phyloP scores from a whole-genome alignment of 2,888 invertebrate species.

The Drosophila differens region DNA sequence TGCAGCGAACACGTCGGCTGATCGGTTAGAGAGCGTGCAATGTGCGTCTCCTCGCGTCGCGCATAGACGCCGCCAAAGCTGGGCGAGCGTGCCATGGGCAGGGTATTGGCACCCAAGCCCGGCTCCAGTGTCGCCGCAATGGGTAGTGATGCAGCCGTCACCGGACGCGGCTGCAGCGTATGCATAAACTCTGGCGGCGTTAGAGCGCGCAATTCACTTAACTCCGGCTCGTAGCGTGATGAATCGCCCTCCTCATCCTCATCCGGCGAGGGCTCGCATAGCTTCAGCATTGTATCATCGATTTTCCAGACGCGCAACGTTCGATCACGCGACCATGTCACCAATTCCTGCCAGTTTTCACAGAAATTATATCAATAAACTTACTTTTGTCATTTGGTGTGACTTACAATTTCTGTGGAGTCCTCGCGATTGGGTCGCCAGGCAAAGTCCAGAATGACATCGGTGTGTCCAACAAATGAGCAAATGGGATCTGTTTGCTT shows the following conservation, averaged over 20 bases:
- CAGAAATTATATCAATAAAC: background rate
- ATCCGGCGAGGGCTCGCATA: constrained; percentile 87
- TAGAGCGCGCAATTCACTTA: constrained; percentile 51
- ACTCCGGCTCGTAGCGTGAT: constrained; percentile 81
- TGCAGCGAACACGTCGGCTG: constrained; percentile 86
- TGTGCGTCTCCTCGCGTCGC: constrained; percentile 80
- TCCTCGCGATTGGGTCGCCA: constrained; percentile 91
- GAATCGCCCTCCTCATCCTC: constrained; percentile 61
- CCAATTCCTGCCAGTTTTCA: constrained; percentile 87
- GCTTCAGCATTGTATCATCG: constrained; percentile 92
- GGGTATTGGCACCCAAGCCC: constrained; percentile 53
- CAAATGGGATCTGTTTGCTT: constrained; percentile 91
- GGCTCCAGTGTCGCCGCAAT: constrained; percentile 54
- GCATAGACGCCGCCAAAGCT: constrained; percentile 65
- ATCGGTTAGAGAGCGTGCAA: constrained; percentile 82
- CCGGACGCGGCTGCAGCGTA: constrained; percentile 74
- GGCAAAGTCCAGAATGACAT: constrained; percentile 97
- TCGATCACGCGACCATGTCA: constrained; percentile 98
- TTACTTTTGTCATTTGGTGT: background rate
- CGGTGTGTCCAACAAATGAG: constrained; percentile 96
- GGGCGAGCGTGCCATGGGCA: constrained; percentile 85
- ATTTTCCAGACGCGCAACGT: constrained; percentile 96
- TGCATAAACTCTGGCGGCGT: constrained; percentile 75
- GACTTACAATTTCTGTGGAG: constrained; percentile 81
- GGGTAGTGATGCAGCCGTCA: constrained; percentile 69